phyloP scores from a whole-genome alignment of 1,140 invertebrate species.

The Ganaspis sp. region DNA sequence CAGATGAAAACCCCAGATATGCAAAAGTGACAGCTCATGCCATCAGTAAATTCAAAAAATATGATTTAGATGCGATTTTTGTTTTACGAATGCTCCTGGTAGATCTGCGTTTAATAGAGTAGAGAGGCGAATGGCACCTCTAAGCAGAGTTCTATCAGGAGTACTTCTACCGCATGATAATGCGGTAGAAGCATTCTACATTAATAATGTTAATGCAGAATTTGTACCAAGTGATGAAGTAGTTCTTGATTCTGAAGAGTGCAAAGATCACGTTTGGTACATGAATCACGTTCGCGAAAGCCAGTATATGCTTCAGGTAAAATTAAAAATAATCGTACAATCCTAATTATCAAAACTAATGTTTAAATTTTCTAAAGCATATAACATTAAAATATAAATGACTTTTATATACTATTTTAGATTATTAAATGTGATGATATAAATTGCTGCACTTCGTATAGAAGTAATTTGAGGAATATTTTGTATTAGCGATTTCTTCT shows the following conservation, averaged over 20 bases:
- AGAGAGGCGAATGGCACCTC: constrained; percentile 60
- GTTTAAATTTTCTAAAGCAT: not conserved
- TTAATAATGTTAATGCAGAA: constrained; percentile 26
- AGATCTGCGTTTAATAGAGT: constrained; percentile 62
- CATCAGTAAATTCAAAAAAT: constrained; percentile 59
- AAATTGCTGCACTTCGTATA: not conserved
- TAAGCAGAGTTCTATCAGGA: constrained; percentile 58
- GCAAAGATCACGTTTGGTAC: not conserved
- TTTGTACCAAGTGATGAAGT: not conserved
- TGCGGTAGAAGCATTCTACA: constrained; percentile 59
- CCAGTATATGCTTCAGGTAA: not conserved
- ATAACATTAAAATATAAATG: not conserved
- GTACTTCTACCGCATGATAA: constrained; percentile 59
- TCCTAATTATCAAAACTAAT: not conserved
- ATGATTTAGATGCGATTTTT: constrained; percentile 67
- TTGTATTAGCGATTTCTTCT: not conserved
- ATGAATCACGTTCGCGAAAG: not conserved
- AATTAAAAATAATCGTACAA: not conserved
- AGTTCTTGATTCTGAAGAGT: not conserved
- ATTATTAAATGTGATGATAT: not conserved
- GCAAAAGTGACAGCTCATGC: constrained; percentile 60
- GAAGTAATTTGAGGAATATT: not conserved
- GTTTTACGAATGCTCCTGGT: constrained; percentile 71
- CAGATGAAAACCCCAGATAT: constrained; percentile 73
- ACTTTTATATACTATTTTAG: not conserved